phyloP scores from a whole-genome alignment of 2,797 vertebrate genomes.

The Lepilemur septentrionalis region DNA sequence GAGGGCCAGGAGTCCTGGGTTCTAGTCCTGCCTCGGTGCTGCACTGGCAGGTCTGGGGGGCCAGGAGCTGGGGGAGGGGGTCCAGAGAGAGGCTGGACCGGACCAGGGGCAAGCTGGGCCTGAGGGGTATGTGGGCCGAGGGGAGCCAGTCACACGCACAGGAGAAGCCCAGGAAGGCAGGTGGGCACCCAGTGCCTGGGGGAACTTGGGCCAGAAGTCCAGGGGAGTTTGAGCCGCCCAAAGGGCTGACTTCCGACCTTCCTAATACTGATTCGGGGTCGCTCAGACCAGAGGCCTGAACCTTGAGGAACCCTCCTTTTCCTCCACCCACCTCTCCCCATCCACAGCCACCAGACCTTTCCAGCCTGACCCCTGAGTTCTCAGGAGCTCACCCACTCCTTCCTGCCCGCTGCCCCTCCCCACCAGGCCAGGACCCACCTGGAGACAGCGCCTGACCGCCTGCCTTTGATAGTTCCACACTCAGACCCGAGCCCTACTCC shows the following conservation, averaged over 20 bases:
- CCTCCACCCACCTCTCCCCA: neutral
- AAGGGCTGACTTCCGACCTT: neutral
- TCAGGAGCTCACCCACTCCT: neutral
- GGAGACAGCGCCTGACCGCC: neutral
- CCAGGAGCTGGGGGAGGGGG: neutral
- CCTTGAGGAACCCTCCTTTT: neutral
- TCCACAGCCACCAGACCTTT: neutral
- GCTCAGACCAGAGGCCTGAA: neutral
- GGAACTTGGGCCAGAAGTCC: neutral
- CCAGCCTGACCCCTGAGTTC: neutral
- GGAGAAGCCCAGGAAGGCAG: neutral
- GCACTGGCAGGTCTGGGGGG: neutral
- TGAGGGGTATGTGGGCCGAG: neutral
- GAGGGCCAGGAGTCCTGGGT: accelerated
- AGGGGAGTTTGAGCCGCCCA: neutral
- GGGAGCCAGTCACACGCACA: neutral
- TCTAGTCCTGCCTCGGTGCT: neutral
- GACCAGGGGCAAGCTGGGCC: neutral
- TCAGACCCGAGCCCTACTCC: neutral
- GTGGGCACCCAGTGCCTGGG: neutral
- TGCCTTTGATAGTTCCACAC: neutral
- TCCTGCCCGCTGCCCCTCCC: neutral
- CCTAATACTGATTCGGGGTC: neutral
- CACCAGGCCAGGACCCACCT: neutral
- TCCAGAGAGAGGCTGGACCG: neutral